A percentile compares a stretch with the other conserved stretches of the same genome.
phyloP scores from a whole-genome alignment of 92 coral and sea anemone species.

The Heliopora coerulea region DNA sequence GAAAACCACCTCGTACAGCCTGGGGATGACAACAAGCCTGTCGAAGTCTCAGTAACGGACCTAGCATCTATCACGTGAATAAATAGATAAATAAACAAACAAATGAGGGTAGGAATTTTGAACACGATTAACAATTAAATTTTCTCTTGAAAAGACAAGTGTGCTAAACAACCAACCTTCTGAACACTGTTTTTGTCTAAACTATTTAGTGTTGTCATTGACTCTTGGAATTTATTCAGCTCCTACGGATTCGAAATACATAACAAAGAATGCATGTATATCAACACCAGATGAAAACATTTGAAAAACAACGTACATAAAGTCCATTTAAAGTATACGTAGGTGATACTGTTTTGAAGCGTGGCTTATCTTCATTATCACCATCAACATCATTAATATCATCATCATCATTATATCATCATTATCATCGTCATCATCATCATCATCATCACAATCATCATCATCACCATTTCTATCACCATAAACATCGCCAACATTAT shows the following conservation, averaged over 20 bases:
- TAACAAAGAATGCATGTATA: too few species aligned
- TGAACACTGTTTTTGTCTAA: slow-evolving; percentile 84
- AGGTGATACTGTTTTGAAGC: too few species aligned
- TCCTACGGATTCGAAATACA: slow-evolving; percentile 42
- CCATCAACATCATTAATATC: too few species aligned
- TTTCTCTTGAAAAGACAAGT: neutral
- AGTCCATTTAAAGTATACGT: too few species aligned
- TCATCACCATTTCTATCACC: too few species aligned
- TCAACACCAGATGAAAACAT: too few species aligned
- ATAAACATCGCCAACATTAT: too few species aligned
- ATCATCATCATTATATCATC: too few species aligned
- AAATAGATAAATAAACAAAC: neutral
- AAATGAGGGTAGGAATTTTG: neutral
- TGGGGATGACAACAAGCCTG: slow-evolving; percentile 99
- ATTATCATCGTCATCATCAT: too few species aligned
- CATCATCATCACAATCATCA: too few species aligned
- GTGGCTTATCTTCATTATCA: too few species aligned
- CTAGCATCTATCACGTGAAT: slow-evolving; percentile 60
- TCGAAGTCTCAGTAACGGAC: slow-evolving; percentile 78
- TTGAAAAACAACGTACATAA: neutral
- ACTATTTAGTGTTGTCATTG: slow-evolving; percentile 68
- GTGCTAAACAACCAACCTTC: slow-evolving; percentile 50
- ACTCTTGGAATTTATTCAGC: slow-evolving; percentile 67
- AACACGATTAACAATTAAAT: too few species aligned
- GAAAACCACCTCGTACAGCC: slow-evolving; percentile 91